phyloP scores from a whole-genome alignment of 2,113 vertebrate genomes.

The Pluvianellus socialis region DNA sequence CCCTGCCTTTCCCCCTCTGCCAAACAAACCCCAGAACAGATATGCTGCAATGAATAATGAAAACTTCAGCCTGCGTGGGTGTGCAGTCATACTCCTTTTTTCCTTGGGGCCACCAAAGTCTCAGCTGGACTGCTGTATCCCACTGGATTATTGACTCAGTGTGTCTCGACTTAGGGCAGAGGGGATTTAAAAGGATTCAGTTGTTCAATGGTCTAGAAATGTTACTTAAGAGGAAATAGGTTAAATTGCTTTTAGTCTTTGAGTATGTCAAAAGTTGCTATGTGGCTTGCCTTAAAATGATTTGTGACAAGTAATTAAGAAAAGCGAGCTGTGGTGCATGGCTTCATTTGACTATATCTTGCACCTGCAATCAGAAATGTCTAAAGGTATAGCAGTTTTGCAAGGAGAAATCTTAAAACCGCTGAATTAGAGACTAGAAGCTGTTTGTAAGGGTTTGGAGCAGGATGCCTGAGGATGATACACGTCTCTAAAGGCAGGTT shows the following conservation, averaged over 20 bases:
- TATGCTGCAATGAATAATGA: neutral
- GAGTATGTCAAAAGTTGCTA: neutral
- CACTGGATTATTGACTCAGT: neutral
- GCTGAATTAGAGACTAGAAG: neutral
- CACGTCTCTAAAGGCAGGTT: neutral
- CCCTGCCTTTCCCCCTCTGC: neutral
- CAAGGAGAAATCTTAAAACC: neutral
- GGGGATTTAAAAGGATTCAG: neutral
- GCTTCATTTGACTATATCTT: neutral
- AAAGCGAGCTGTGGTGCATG: neutral
- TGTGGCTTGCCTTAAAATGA: neutral
- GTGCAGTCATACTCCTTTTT: neutral
- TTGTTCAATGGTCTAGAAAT: neutral
- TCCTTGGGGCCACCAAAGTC: neutral
- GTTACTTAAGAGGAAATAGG: neutral
- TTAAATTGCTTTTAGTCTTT: neutral
- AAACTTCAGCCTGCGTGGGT: neutral
- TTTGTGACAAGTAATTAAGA: neutral
- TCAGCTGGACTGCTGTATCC: neutral
- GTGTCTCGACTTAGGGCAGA: neutral
- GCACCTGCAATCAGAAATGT: neutral
- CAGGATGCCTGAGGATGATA: neutral
- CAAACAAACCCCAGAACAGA: neutral
- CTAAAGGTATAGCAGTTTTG: neutral
- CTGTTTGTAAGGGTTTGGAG: neutral